Evolutionary conservation across 2,888 invertebrate genomes (phyloP), one percentile per base, ranked within the genome.

Genomic region (Drosophila nr. fundita): DNA sequence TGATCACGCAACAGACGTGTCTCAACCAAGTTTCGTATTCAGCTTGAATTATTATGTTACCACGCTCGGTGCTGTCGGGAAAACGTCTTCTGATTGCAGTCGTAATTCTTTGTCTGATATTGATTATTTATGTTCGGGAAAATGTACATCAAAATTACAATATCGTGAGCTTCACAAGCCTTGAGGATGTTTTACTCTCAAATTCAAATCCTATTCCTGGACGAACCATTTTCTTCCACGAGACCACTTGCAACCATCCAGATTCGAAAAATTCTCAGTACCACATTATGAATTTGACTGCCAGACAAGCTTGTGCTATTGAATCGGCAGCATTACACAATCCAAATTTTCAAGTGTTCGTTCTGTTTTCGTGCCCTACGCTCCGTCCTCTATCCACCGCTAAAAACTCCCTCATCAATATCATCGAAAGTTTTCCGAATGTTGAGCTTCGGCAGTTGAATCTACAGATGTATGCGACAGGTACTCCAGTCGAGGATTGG

Each of bases 251-350:
- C 40, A 80, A 78, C 18, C 59, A 29, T 11, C 34, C 48, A 5
- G 40, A 32, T 1, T 50, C 32, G 1, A 52, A 52, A 5, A 42
- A 38, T 2, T 50, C 32, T 0, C 52, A 49, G 5, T 36, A 62
- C 18, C 82, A 84, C 30, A 55, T 82, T 29, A 55, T 91, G 4
- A 75, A 79, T 29, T 66, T 93, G 7, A 92, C 84, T n/a, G 78
- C 91, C 18, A 82, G 93, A 6, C 92, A 93, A 81, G 92, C 92
- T 0, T 93, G 93, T 75, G 91, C 93, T 0, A 91, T 93, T n/a
- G 93, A 93, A 82, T 93, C 93, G 0, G 91, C 93, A 1, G 93
- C 93, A 1, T 68, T 90, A 21, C 77, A 84, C 45, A 93, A 93
- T 85, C 92, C 93, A n/a, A 83, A 89, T 59, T 85, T 87, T 3